These are phyloP conservation scores for Brotula barbata DNA, from an alignment of 2,797 vertebrate genomes.

Conservation along the genomic window DNA sequence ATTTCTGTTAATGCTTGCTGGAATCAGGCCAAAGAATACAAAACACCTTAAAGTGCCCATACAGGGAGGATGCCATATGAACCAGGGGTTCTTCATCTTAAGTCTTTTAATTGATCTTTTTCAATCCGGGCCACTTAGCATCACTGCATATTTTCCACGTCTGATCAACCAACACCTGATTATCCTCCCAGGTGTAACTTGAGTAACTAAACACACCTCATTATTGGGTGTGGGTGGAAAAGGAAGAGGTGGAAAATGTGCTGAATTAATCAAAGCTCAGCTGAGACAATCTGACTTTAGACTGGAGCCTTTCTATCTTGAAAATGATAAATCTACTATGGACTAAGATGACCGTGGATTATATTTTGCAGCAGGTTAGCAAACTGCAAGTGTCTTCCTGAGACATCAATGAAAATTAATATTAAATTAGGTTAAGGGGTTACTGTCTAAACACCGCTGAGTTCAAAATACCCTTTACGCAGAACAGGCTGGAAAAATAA, in stretches of 20 bases:
- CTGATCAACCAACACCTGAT: too few relatives aligned
- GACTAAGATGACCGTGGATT: too few relatives aligned
- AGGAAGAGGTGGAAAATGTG: too few relatives aligned
- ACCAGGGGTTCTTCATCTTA: conserved; percentile 5
- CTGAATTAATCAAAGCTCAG: too few relatives aligned
- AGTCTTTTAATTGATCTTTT: too few relatives aligned
- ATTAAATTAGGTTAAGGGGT: conserved; percentile 5
- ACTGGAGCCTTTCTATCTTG: too few relatives aligned
- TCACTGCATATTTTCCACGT: too few relatives aligned
- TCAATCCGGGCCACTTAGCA: too few relatives aligned
- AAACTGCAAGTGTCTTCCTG: conserved; percentile 15
- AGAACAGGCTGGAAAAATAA: conserved; percentile 6
- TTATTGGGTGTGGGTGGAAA: too few relatives aligned
- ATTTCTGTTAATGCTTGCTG: conserved; percentile 9
- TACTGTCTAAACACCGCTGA: background rate
- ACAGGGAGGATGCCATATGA: conserved; percentile 4
- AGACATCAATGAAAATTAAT: conserved; percentile 23
- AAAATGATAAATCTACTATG: conserved; percentile 10
- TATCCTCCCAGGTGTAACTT: too few relatives aligned
- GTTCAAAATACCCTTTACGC: conserved; percentile 14
- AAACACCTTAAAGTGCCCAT: conserved; percentile 10
- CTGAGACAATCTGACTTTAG: too few relatives aligned
- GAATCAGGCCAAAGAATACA: conserved; percentile 14
- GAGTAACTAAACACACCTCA: background rate
- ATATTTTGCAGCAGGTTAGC: background rate